Evolutionary conservation across 2,113 vertebrate genomes (phyloP), one percentile per base, ranked within the genome.

Genomic region (Thamnophis sirtalis): DNA sequence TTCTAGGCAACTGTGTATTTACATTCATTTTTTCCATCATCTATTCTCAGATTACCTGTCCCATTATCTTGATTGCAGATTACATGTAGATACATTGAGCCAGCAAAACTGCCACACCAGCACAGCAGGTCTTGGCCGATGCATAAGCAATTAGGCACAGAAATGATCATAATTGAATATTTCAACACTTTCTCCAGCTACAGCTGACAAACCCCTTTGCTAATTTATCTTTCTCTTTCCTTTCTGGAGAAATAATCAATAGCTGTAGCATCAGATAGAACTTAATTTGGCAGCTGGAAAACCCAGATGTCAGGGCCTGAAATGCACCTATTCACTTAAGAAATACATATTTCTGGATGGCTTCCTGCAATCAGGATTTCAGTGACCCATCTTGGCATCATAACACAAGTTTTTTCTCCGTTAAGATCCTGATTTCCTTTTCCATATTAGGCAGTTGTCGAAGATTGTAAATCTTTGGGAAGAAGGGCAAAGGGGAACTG

Each of bases 171-270:
- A 91, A 87, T 88, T 80, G 55, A 89, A 89, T 91, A 84, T 50
- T 86, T 21, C 90, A 84, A 43, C 10, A 28, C 53, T 86, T 94
- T 88, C 2, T 94, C 28, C 21, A 91, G 0, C 80, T 90, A 1
- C 92, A 68, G 19, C 80, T 94, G 11, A 33, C 9, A 9, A 55
- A 95, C 60, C 93, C 93, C 58, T 24, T 87, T 24, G n/a, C 63
- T 2, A 84, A 55, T 91, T 93, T 88, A 91, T 91, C 86, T 91
- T 89, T 26, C 80, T 85, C 33, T 5, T 2, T 91, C 89, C 92
- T 58, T 38, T 43, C 7, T 87, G 91, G 48, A 0, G 19, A 85
- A 1, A 24, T 13, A 63, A 58, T 58, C 68, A 94, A 63, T 7
- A 17, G 38, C 90, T 92, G 54, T 22, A 73, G 50, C 24, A 68